Conservation (phyloP, 2,113 vertebrate species). For the Charina bottae region DNA sequence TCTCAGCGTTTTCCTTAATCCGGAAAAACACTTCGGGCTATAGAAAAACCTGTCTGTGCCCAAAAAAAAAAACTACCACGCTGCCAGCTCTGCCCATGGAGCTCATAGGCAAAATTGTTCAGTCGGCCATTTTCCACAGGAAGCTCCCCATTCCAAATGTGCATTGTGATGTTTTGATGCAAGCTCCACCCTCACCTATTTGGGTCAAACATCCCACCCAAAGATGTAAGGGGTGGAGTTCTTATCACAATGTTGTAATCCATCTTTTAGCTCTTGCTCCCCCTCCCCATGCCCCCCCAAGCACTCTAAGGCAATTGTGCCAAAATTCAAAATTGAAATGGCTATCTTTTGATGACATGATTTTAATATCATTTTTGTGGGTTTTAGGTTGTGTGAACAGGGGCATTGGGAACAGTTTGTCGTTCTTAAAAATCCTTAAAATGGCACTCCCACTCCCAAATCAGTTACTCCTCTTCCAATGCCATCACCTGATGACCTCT, state of each 20-base stretch:
- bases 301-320: background rate
- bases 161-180: background rate
- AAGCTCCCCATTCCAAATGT: background rate
- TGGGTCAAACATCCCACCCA: background rate
- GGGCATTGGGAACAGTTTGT: background rate
- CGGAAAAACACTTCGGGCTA: too few species aligned
- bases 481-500: background rate
- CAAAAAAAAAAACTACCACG: too few species aligned
- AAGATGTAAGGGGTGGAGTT: background rate
- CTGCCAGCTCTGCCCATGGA: too few species aligned
- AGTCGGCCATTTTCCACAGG: too few species aligned
- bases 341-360: background rate
- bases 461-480: background rate
- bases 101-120: too few species aligned
- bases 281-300: background rate
- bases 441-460: background rate
- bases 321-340: background rate
- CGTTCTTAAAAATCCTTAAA: background rate
- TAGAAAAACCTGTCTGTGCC: too few species aligned
- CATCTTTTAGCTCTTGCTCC: background rate
- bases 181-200: background rate
- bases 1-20: too few species aligned
- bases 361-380: background rate
- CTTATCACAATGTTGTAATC: too few species aligned
- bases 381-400: background rate